Base-by-base conservation (phyloP, 1,140 invertebrate genomes). In the Drosophila kurseongensis region DNA sequence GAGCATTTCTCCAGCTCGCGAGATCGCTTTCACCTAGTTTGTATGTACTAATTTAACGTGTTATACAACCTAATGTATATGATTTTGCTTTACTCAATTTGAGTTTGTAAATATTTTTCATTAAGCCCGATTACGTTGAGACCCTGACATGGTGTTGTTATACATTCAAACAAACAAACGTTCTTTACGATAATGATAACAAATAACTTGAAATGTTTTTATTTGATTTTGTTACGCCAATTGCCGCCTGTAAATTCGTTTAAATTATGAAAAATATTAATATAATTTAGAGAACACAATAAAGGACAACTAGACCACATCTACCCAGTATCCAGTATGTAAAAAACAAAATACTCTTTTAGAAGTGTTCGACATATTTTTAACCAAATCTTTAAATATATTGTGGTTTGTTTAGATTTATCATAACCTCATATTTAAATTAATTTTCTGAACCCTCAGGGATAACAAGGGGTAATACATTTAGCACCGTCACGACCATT, bases 101-200 rank as follows among this genome's bases (percentile, higher is more conserved):
- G 60, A 75, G 54, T 66, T 41, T 76, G 73, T 76, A 76, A 67
- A 76, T 76, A 75, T 58, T 75, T 59, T 75, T 32, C 38, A 66
- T 57, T 61, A 61, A 72, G 68, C 67, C 47, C 60, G 44, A 50
- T 45, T 75, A 36, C 52, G 45, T 77, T 80, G 35, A 65, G 62
- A 84, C 55, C 77, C 76, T 75, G 67, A 78, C 66, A 76, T 84
- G 80, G 82, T 85, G 74, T 81, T 81, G 79, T 81, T 81, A 74
- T 82, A 57, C 57, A 82, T 82, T 78, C 47, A 68, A 63, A 74
- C 51, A 59, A 38, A 65, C 32, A 57, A 61, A 68, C 38, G 48
- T 59, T 41, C 41, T 23, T 57, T 65, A 59, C 47, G 47, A 38
- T 69, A 62, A 42, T 65, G 44, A 75, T 63, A 65, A 65, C 35